Percentiles rank a stretch among this genome's conserved stretches.
phyloP scores from a whole-genome alignment of 1,140 invertebrate genomes.

The Pseudomyrmex concolor region DNA sequence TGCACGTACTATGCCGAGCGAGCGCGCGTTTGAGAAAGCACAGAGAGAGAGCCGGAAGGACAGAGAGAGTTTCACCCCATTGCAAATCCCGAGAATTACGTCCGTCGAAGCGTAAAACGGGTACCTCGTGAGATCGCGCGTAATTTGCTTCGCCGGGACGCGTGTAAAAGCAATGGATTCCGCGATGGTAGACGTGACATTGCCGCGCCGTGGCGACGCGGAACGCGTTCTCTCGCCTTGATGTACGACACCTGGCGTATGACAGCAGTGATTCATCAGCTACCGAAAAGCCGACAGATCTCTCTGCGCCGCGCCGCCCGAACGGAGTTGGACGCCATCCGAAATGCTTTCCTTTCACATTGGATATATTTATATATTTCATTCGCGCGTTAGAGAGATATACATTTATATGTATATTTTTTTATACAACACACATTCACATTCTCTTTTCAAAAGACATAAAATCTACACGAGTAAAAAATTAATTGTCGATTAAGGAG shows the following conservation, averaged over 20 bases:
- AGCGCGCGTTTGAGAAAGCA: conserved; percentile 12
- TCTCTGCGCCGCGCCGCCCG: conserved; percentile 13
- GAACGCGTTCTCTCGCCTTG: conserved; percentile 68
- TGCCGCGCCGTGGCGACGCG: conserved; percentile 60
- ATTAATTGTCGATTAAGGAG: not conserved
- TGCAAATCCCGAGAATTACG: conserved; percentile 73
- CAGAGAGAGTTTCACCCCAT: conserved; percentile 65
- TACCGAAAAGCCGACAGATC: conserved; percentile 67
- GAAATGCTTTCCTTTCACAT: conserved; percentile 29
- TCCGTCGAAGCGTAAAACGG: conserved; percentile 73
- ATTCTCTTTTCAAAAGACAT: no score
- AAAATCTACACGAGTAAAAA: not conserved
- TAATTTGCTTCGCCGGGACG: conserved; percentile 74
- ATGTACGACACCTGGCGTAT: conserved; percentile 73
- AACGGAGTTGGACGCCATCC: conserved; percentile 29
- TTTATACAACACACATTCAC: no score
- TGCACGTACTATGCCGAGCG: conserved; percentile 4
- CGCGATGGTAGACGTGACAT: conserved; percentile 63
- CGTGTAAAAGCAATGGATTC: conserved; percentile 70
- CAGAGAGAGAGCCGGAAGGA: conserved; percentile 7
- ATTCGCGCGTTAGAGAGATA: no score
- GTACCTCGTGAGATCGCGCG: conserved; percentile 59
- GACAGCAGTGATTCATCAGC: conserved; percentile 75
- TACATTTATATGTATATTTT: no score
- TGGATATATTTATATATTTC: not conserved